Evolutionary conservation across 92 coral and sea anemone species (phyloP), one percentile per base, ranked within the genome.

Genomic region (Porites evermanni): DNA sequence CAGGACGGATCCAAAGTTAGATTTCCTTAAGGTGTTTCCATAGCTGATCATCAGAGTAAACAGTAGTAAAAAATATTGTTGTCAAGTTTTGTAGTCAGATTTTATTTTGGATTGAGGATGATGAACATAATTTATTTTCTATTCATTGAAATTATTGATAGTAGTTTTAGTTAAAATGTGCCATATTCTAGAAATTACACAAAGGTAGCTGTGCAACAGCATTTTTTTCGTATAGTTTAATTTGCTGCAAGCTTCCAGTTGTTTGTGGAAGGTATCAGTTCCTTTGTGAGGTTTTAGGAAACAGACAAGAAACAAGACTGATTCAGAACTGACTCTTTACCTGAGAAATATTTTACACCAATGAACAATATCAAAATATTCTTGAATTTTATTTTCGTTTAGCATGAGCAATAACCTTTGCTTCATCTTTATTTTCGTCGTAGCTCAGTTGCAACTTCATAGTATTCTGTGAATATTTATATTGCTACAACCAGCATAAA

Each of bases 21-120:
- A 38, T 38, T 38, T 38, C 6, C 47, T 38, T 38, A 38, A 38
- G 47, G 47, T 38, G 6, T 38, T 38, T 38, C 47, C 47, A 38
- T 38, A 3, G 47, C 47, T 38, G 47, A 38, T 38, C 47, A 38
- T 38, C 47, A 38, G 47, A 38, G 47, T 38, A 38, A 38, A 4
- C 47, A 38, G 47, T 38, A 4, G 47, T 38, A 38, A 38, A 38
- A 38, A 38, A 38, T 38, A 38, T 38, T 38, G 47, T 38, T 38
- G 47, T 38, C 47, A 56, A 56, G 61, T 56, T 14, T 56, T 11
- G 4, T 3, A 56, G 20, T 38, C 51, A 79, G 20, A 65, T 64
- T 79, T 79, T 79, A 79, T 79, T 79, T 79, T 79, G 72, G 16
- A 79, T 44, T 47, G 32, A 56, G 53, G 11, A 4, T 10, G 5